Base-by-base conservation (phyloP, 2,113 vertebrate genomes). In the Mus pahari region DNA sequence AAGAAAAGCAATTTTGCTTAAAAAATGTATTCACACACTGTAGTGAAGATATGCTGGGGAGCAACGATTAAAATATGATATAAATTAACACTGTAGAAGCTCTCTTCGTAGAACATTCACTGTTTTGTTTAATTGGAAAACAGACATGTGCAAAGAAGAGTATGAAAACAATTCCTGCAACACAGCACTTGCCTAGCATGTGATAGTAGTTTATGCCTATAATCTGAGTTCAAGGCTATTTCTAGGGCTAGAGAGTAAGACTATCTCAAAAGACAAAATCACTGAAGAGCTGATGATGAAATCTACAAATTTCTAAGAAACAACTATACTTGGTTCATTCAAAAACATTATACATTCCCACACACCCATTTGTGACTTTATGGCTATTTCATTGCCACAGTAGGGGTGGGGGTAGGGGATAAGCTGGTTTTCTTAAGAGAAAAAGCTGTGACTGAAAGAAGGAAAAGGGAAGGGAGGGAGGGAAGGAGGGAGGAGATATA, bases 81-180 rank as follows among this genome's bases (percentile, higher is more conserved):
- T 31, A 97, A 95, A 75, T 84, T 42, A 93, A 94, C 42, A 87
- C 12, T 45, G 31, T 95, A 58, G 83, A 94, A 95, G 58, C 8
- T 5, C 78, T 89, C 48, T 9, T n/a, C 86, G 96, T 13, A 94
- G 95, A 78, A 48, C 70, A 70, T 31, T 71, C 55, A 96, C 33
- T 66, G 89, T 5, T 12, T 39, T 60, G 24, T 91, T 95, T 68
- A 81, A 93, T 14, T 66, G 53, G 53, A 28, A 71, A 94, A 87
- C 13, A 24, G 79, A 20, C 42, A 87, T 39, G 33, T 75, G 42
- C 33, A 17, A 10, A 78, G 45, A 94, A 77, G n/a, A 39, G 5
- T 42, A 87, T 22, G 9, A 60, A 55, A 58, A 90, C 62, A 79
- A 55, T 93, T 62, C 22, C 31, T 71, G 17, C 26, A 66, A 17